Evolutionary conservation across 1,140 invertebrate species (phyloP), one percentile per base, ranked within the genome.

Genomic region (Nomia melanderi): DNA sequence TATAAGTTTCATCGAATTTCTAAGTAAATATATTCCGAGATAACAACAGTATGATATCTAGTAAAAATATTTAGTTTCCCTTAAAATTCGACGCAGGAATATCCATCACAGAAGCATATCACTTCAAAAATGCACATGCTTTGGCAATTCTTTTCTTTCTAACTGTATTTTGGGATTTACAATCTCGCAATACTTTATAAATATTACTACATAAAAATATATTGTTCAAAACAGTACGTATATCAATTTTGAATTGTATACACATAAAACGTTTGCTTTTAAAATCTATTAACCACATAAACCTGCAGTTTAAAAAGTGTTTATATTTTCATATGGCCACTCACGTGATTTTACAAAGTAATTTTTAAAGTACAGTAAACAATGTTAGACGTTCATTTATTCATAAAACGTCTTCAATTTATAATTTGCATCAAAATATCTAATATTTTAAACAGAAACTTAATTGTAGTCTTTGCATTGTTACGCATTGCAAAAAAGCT

Each of bases 21-120:
- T 47, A 57, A 9, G 11, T 41, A 7, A 20, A 63, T 20, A 17
- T 60, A 27, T 70, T 36, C 29, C 31, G 25, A 5, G 5, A 69
- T 20, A 47, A 25, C n/a, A 39, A 29, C 4, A 29, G n/a, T 33
- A 53, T 62, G 12, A 17, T 50, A 25, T 60, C 1, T 31, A 39
- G 44, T 25, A 57, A 75, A 31, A 56, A 31, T 44, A 77, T 59
- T 71, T 14, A 23, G n/a, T 23, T 31, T 81, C 62, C 27, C 20
- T 81, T 79, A 12, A 39, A 33, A 67, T 36, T 75, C 33, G 65
- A 64, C 53, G 23, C 62, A 39, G 54, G 20, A 77, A 44, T 63
- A 75, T 73, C 56, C 67, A 79, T 83, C 69, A 82, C 77, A 82
- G 69, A 83, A 53, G 64, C 53, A 66, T 44, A 85, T 86, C 74